A percentile compares a stretch with the other conserved stretches of the same genome.
phyloP scores from a whole-genome alignment of 2,113 vertebrate species.

The Pungitius pungitius region DNA sequence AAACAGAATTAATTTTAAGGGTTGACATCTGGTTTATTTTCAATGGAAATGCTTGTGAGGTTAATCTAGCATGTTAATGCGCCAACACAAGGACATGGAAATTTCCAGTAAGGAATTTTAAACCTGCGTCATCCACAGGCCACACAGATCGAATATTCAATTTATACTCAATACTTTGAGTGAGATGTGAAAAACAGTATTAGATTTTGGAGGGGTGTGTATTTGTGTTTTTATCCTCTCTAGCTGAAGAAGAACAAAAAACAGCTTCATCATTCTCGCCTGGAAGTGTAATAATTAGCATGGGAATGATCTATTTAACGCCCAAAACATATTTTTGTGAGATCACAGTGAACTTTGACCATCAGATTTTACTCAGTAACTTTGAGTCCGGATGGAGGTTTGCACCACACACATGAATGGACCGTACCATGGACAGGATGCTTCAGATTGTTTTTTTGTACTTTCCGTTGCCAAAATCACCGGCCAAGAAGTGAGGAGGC shows the following conservation, averaged over 20 bases:
- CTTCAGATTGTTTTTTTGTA: not conserved
- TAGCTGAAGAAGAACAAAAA: not conserved
- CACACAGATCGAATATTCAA: not conserved
- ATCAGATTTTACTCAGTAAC: no score
- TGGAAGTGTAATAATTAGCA: not conserved
- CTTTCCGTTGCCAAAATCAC: not conserved
- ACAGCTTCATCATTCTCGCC: not conserved
- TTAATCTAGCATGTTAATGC: not conserved
- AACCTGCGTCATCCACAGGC: not conserved
- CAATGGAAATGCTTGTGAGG: not conserved
- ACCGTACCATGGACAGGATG: not conserved
- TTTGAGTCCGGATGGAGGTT: no score
- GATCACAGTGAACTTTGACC: not conserved
- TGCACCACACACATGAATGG: not conserved
- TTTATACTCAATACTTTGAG: not conserved
- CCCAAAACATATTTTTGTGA: not conserved
- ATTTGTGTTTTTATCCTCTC: not conserved
- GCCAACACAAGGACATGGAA: not conserved
- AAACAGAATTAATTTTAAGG: not conserved
- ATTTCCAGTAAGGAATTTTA: conserved; percentile 29
- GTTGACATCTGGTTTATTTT: not conserved
- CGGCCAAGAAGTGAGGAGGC: not conserved
- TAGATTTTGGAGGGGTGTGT: not conserved
- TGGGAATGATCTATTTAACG: not conserved
- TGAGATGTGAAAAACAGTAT: not conserved